A percentile compares a stretch with the other conserved stretches of the same genome.
Evolutionary conservation across 2,888 invertebrate genomes (phyloP).

Genomic region (Parthenolecanium corni): DNA sequence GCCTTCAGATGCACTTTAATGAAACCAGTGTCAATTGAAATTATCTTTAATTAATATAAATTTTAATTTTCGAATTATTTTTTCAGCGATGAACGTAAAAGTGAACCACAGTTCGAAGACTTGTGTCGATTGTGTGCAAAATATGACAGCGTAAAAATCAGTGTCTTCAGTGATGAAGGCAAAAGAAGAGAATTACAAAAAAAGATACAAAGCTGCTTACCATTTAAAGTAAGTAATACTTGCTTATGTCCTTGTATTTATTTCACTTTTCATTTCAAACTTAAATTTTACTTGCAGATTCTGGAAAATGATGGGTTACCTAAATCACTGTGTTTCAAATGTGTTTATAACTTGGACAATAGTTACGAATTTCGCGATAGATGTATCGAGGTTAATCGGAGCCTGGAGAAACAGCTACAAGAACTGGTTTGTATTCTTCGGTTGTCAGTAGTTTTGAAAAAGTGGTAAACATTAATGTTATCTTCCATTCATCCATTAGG

Average conservation of each 20-base stretch:
- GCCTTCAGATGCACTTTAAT: too few relatives aligned
- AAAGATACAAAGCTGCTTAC: conserved; percentile 42
- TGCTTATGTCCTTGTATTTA: too few relatives aligned
- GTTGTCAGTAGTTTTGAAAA: too few relatives aligned
- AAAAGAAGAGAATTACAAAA: conserved; percentile 41
- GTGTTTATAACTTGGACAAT: conserved; percentile 43
- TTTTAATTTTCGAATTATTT: too few relatives aligned
- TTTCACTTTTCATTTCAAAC: background rate
- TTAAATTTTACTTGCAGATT: conserved; percentile 37
- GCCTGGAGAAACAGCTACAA: conserved; percentile 30
- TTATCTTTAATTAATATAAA: too few relatives aligned
- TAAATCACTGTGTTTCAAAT: conserved; percentile 44
- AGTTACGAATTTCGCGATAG: conserved; percentile 43
- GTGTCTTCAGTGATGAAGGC: conserved; percentile 42
- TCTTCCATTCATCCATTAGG: conserved; percentile 5
- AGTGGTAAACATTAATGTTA: too few relatives aligned
- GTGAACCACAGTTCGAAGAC: conserved; percentile 40
- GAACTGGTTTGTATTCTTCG: conserved; percentile 2
- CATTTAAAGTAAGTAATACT: conserved; percentile 39
- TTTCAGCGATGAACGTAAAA: conserved; percentile 33
- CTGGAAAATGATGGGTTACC: conserved; percentile 43
- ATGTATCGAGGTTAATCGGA: conserved; percentile 39
- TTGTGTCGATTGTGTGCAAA: conserved; percentile 43
- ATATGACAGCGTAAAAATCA: conserved; percentile 42
- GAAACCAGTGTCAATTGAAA: too few relatives aligned